A percentile compares a stretch with the other conserved stretches of the same genome.
phyloP scores from a whole-genome alignment of 2,797 vertebrate species.

The Threskiornis aethiopicus region DNA sequence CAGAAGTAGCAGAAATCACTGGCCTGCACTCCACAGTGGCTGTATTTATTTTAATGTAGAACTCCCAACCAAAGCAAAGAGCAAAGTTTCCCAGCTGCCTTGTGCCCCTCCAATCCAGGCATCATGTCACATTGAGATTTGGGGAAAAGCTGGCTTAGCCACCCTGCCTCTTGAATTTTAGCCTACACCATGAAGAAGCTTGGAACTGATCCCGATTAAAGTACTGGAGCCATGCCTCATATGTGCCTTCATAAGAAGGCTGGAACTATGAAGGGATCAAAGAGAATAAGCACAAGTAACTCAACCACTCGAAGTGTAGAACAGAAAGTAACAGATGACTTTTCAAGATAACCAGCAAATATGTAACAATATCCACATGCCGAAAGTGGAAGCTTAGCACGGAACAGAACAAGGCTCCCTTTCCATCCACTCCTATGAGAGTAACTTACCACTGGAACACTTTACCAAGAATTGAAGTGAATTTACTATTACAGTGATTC shows the following conservation, averaged over 20 bases:
- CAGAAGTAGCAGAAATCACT: not conserved
- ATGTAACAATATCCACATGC: not conserved
- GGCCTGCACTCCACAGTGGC: not conserved
- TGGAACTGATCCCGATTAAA: not conserved
- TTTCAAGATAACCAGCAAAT: conserved; percentile 5
- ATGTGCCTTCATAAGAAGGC: not conserved
- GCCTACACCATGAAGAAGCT: not conserved
- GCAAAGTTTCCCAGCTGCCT: not conserved
- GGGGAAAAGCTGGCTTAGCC: not conserved
- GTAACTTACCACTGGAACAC: not conserved
- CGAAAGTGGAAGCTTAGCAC: not conserved
- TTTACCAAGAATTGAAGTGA: not conserved
- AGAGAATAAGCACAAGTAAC: not conserved
- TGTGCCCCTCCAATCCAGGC: not conserved
- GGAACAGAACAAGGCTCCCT: not conserved
- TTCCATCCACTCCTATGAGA: not conserved
- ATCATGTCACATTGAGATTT: not conserved
- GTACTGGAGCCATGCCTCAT: not conserved
- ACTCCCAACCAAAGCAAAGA: not conserved
- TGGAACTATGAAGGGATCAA: not conserved
- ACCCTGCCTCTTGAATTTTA: not conserved
- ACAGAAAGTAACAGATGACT: conserved; percentile 15
- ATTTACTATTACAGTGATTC: not conserved
- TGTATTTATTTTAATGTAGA: not conserved
- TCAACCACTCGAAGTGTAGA: not conserved